Evolutionary conservation across 2,888 invertebrate species (phyloP), one percentile per base, ranked within the genome.

Genomic region (Rhimphoctona megacephalus): DNA sequence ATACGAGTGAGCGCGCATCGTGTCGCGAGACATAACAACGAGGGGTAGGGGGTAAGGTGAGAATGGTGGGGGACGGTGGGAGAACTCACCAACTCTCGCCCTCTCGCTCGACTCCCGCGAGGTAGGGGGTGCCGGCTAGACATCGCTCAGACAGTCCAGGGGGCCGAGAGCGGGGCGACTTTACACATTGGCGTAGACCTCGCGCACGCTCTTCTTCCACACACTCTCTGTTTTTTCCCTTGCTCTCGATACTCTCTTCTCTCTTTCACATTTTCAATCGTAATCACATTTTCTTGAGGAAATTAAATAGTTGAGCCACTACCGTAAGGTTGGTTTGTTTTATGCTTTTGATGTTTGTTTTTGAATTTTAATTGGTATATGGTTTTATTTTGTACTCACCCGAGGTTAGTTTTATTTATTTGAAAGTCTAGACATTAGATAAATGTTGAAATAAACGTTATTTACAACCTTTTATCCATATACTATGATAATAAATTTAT

Each of bases 101-200:
- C 77, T 77, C 85, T 54, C 85, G 81, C 81, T 67, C 67, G 67
- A 76, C 66, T 74, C 85, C 93, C 94, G 94, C 94, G 93, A 93
- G 93, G 94, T 93, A 94, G 94, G 93, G 94, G 92, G 91, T 90
- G 93, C 93, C 92, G 93, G 93, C 94, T 94, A 94, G 94, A 94
- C 94, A 94, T 93, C 94, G 94, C 94, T 94, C 94, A 93, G 94
- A 94, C 94, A 92, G 93, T 93, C 93, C 92, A 92, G 93, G 92
- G 92, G 91, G 91, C 90, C 91, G 90, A 89, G 90, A 89, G 91
- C 90, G 91, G 91, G 92, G 90, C 92, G 90, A 92, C 91, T 91
- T 80, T 89, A 87, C 90, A 85, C 91, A 91, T 88, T 92, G 92
- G 92, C 92, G 92, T 91, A 90, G 90, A 87, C 67, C 66, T 57